phyloP scores from a whole-genome alignment of 2,797 vertebrate species.

The Chaenodraco wilsoni region DNA sequence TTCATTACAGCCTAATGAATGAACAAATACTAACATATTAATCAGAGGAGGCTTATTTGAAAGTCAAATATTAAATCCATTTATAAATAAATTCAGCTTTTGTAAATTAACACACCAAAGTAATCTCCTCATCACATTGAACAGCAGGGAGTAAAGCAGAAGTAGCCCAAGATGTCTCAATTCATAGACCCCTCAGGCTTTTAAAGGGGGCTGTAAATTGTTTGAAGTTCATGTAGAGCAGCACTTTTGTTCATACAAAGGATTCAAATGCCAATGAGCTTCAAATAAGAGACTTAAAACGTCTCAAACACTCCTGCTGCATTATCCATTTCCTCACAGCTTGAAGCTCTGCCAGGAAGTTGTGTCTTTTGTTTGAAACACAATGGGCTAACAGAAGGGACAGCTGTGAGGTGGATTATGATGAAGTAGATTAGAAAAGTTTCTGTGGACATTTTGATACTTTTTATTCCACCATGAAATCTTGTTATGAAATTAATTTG shows the following conservation, averaged over 20 bases:
- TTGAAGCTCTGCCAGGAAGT: slow-evolving; percentile 8
- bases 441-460: slow-evolving; percentile 9
- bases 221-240: slow-evolving; percentile 1
- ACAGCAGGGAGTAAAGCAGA: slow-evolving; percentile 14
- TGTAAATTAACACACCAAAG: slow-evolving; percentile 18
- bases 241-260: slow-evolving; percentile 1
- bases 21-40: slow-evolving; percentile 6
- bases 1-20: background rate
- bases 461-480: background rate
- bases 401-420: slow-evolving; percentile 6
- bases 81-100: slow-evolving; percentile 2
- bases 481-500: background rate
- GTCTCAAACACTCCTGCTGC: slow-evolving; percentile 2
- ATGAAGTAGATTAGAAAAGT: slow-evolving; percentile 1
- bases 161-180: slow-evolving; percentile 18
- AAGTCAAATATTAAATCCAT: slow-evolving; percentile 1
- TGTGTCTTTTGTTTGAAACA: slow-evolving; percentile 25
- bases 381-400: slow-evolving; percentile 3
- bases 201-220: background rate
- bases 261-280: background rate
- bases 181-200: slow-evolving; percentile 15
- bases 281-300: slow-evolving; percentile 1
- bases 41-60: background rate
- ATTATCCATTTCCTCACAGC: slow-evolving; percentile 6
- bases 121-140: background rate